Base-by-base conservation (phyloP, 2,888 invertebrate genomes). In the Perizoma flavofasciatum region DNA sequence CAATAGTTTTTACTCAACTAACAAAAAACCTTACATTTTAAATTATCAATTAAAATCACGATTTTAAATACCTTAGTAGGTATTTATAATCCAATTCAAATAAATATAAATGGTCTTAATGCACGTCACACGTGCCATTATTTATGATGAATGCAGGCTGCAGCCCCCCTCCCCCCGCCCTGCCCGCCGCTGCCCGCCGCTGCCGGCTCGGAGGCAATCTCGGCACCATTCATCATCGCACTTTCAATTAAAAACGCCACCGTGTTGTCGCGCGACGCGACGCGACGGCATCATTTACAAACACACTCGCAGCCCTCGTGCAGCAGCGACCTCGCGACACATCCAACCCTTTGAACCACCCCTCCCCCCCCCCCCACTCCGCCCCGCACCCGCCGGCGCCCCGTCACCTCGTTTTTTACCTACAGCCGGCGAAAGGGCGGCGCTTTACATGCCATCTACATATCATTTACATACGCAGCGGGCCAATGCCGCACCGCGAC, bases 211-310 rank as follows among this genome's bases (percentile, higher is more conserved):
- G n/a, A n/a, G 35, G 40, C 54, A 53, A 41, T 45, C 58, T 49
- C 59, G 48, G 56, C 49, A 53, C 67, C 77, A 82, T 88, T 77
- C 78, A 88, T 88, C 88, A 87, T 76, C 63, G 72, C 71, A 70
- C 68, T 81, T 81, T 85, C 84, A 88, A 81, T 86, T 81, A 83
- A 83, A 82, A 74, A 79, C 85, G 85, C 82, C 79, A 75, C 76
- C 76, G 73, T 66, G 72, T 73, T 72, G 78, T 77, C 80, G 77
- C 81, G 79, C n/a, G n/a, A n/a, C n/a, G n/a, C n/a, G n/a, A n/a
- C n/a, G n/a, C 73, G 77, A 73, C 78, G 79, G 71, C 73, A 73
- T 81, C 73, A 78, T 76, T 77, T 79, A 72, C 78, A 74, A 73
- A 75, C 70, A 76, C 73, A 72, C 70, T 73, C 74, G 75, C 79